A percentile compares a stretch with the other conserved stretches of the same genome.
phyloP scores from a whole-genome alignment of 2,113 vertebrate genomes.

The Crotalus viridis region DNA sequence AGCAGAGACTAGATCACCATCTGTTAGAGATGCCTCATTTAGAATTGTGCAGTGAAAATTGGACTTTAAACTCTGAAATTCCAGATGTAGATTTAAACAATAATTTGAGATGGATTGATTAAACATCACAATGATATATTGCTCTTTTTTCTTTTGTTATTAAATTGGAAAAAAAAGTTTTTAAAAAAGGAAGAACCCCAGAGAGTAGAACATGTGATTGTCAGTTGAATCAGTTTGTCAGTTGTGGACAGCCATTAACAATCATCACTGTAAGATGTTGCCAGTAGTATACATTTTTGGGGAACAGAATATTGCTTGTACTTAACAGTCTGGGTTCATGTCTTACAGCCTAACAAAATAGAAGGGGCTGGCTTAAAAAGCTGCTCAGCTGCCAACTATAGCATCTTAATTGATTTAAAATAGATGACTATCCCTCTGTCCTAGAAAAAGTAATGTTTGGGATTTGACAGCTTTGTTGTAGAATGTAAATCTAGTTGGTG shows the following conservation, averaged over 20 bases:
- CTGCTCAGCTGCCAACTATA: background rate
- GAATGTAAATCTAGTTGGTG: background rate
- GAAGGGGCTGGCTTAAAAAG: slow-evolving; percentile 13
- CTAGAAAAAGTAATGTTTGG: slow-evolving; percentile 2
- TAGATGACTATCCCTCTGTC: background rate
- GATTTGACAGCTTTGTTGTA: background rate
- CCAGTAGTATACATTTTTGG: background rate
- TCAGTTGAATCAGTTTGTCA: background rate
- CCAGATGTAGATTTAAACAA: background rate
- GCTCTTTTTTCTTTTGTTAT: background rate
- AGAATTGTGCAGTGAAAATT: background rate
- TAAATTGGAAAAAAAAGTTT: background rate
- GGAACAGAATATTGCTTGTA: background rate
- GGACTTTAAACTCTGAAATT: background rate
- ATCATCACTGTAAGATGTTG: background rate
- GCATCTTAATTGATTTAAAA: background rate
- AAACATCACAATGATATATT: background rate
- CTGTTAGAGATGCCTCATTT: background rate
- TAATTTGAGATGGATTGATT: background rate
- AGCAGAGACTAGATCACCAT: background rate
- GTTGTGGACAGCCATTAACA: background rate
- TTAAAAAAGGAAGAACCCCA: background rate
- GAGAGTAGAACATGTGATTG: background rate
- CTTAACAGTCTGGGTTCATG: background rate
- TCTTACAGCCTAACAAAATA: background rate